phyloP scores from a whole-genome alignment of 2,113 vertebrate species.

The Gnathonemus echidnorhynchus region DNA sequence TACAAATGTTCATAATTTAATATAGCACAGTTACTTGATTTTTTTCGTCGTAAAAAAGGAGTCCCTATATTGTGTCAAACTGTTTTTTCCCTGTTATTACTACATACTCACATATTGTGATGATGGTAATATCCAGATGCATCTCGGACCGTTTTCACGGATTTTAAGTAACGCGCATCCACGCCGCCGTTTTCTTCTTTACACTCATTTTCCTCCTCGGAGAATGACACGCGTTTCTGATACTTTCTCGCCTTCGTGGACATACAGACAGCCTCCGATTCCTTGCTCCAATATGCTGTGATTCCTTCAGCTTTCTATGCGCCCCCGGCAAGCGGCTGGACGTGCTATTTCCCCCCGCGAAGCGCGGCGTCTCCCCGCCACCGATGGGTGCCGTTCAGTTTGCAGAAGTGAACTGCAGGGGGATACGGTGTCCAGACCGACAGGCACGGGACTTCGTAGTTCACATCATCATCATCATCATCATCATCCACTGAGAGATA shows the following conservation, averaged over 20 bases:
- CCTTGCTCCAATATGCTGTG: neutral
- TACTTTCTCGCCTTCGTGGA: slow-evolving; percentile 35
- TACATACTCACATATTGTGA: slow-evolving; percentile 39
- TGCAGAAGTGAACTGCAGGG: slow-evolving; percentile 22
- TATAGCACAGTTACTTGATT: neutral
- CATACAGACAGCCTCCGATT: slow-evolving; percentile 24
- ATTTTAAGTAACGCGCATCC: slow-evolving; percentile 39
- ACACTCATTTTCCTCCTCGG: slow-evolving; percentile 42
- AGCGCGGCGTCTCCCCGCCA: neutral
- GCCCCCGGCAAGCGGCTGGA: neutral
- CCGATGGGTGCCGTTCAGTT: neutral
- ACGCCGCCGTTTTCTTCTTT: slow-evolving; percentile 48
- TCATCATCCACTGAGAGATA: neutral
- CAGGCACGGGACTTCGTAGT: neutral
- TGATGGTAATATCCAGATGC: slow-evolving; percentile 27
- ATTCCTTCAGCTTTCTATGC: neutral
- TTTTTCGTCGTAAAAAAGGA: neutral
- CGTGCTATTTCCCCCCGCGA: neutral
- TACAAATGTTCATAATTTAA: neutral
- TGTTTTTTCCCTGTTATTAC: neutral
- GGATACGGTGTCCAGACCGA: slow-evolving; percentile 14
- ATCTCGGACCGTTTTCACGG: slow-evolving; percentile 25
- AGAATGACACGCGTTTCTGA: slow-evolving; percentile 37
- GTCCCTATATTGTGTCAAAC: neutral
- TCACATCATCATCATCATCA: slow-evolving; percentile 12